Base-by-base conservation (phyloP, 2,888 invertebrate genomes). In the Bellardia pandia region DNA sequence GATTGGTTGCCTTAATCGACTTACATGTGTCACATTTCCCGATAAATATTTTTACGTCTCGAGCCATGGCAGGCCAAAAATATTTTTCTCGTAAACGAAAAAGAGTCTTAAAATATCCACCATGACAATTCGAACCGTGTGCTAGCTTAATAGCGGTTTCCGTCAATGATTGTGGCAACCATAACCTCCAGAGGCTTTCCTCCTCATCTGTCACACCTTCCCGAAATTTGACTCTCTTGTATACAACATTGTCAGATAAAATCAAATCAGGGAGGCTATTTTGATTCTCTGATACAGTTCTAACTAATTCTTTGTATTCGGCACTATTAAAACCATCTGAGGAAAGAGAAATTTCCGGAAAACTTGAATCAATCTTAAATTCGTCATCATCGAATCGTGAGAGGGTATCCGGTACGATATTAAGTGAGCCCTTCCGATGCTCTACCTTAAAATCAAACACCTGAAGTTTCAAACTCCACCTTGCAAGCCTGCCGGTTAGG, bases 1-100 rank as follows among this genome's bases (percentile, higher is more conserved):
- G 40, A 40, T 40, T 62, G 5, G 76, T 37, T 3, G 53, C n/a
- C 37, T 76, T 76, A 0, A 66, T 48, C 2, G 14, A 37, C 37
- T 75, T 56, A 37, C 77, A 77, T 8, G 30, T 42, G 11, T 75
- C 75, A n/a, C 75, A 75, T 23, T 40, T n/a, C 5, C 30, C 23
- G 1, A 75, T 60, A 45, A 60, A 75, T 1, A 2, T 6, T 45
- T 33, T 33, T 13, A 77, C 42, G 56, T 77, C 51, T 40, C 56
- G 60, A 40, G 48, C 56, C 74, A 84, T 66, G 3, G 40, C 45
- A 3, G 83, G 77, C 77, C 83, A 77, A 56, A 62, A 83, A 33
- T 62, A 83, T 11, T 48, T 40, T 53, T 56, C 30, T 8, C 85
- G 48, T 11, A 80, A 51, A 2, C 75, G 11, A 5, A 30, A 33